A percentile compares a stretch with the other conserved stretches of the same genome.
These are phyloP conservation scores for Alligator mississippiensis DNA, from an alignment of 2,113 vertebrate species.

Conservation along the genomic window DNA sequence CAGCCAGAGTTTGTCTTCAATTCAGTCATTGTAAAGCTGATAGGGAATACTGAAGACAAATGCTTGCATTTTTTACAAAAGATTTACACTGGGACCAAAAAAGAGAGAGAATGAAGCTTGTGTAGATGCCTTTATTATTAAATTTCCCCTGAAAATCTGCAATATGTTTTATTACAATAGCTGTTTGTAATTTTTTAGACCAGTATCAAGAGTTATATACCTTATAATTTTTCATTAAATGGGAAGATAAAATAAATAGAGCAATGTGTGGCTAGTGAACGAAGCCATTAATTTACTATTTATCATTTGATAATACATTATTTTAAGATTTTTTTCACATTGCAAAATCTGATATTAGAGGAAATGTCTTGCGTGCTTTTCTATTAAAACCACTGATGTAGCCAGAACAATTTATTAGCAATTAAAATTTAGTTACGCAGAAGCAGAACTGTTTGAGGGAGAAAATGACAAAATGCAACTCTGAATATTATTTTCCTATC, in stretches of 20 bases:
- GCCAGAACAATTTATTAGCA: neutral
- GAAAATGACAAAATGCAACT: neutral
- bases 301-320: constrained; percentile 25
- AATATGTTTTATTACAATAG: neutral
- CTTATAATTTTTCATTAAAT: constrained; percentile 10
- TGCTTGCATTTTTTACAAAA: neutral
- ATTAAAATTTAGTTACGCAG: neutral
- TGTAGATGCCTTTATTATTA: neutral
- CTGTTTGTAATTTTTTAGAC: neutral
- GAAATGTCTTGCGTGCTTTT: neutral
- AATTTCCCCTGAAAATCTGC: neutral
- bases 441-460: neutral
- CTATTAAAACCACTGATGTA: neutral
- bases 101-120: neutral
- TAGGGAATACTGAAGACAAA: neutral
- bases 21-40: neutral
- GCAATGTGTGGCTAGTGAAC: neutral
- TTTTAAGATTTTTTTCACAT: constrained; percentile 1
- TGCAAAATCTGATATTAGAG: neutral
- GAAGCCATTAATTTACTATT: constrained; percentile 33
- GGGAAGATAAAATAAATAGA: neutral
- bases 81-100: neutral
- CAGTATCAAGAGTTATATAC: neutral
- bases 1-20: neutral
- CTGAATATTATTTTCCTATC: neutral